phyloP scores from a whole-genome alignment of 1,140 invertebrate species.

The Neodiprion virginianus region DNA sequence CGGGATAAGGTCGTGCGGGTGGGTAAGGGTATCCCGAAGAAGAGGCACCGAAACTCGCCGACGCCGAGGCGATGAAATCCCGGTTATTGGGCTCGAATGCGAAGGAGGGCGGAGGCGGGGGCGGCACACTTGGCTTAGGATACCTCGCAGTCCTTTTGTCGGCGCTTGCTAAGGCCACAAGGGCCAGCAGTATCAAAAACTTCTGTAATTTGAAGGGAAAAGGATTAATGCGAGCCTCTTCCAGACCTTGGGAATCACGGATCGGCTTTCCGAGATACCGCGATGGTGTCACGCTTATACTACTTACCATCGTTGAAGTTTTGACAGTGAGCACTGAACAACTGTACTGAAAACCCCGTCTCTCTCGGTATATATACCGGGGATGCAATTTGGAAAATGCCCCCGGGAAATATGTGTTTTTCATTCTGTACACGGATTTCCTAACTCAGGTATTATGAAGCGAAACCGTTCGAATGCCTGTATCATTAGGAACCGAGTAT shows the following conservation, averaged over 20 bases:
- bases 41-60: background rate
- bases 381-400: background rate
- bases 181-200: conserved; percentile 11
- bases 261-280: background rate
- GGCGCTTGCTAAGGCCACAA: conserved; percentile 3
- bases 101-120: background rate
- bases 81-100: background rate
- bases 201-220: conserved; percentile 18
- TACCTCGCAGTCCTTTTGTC: background rate
- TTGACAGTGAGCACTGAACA: background rate
- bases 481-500: background rate
- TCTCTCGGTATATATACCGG: conserved; percentile 1
- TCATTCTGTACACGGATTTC: background rate
- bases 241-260: background rate
- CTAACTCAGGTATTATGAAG: background rate
- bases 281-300: background rate
- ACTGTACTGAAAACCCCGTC: background rate
- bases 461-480: background rate
- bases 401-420: conserved; percentile 1
- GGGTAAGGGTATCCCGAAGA: background rate
- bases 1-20: background rate
- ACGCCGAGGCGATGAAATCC: background rate
- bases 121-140: background rate
- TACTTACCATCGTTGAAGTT: conserved; percentile 11
- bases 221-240: conserved; percentile 15